A percentile compares a stretch with the other conserved stretches of the same genome.
Evolutionary conservation across 2,888 invertebrate genomes (phyloP).

Genomic region (Himalopsyche kuldschensis): DNA sequence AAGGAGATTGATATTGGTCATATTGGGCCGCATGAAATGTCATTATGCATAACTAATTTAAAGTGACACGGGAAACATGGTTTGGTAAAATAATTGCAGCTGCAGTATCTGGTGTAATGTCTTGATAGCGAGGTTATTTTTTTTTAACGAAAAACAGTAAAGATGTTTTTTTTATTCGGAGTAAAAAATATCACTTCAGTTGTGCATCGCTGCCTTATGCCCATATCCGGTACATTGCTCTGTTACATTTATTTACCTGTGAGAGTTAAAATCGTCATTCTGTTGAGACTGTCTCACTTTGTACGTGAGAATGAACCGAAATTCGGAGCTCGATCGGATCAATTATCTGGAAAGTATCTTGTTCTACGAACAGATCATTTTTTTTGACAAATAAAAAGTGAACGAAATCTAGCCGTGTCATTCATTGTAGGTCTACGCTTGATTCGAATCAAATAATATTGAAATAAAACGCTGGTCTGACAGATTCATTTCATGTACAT

Average conservation of each 20-base stretch:
- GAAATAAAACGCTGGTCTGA: neutral
- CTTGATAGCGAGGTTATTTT: no score
- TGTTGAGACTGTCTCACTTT: neutral
- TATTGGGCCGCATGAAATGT: no score
- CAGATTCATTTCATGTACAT: neutral
- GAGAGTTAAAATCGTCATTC: neutral
- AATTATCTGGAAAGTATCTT: constrained; percentile 29
- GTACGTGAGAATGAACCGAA: constrained; percentile 35
- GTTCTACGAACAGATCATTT: neutral
- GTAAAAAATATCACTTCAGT: no score
- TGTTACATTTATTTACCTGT: constrained; percentile 6
- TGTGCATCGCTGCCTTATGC: neutral
- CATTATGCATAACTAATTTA: no score
- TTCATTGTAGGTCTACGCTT: neutral
- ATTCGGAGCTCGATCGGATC: constrained; percentile 34
- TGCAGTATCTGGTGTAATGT: no score
- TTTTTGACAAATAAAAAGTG: neutral
- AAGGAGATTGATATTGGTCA: no score
- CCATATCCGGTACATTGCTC: constrained; percentile 4
- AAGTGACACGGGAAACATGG: no score
- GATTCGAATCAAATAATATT: neutral
- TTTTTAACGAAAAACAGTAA: no score
- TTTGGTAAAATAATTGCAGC: no score
- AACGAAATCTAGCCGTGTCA: neutral
- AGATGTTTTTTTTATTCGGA: no score